Conservation (phyloP, 2,888 invertebrate genomes). For the Andrena chrysosceles region DNA sequence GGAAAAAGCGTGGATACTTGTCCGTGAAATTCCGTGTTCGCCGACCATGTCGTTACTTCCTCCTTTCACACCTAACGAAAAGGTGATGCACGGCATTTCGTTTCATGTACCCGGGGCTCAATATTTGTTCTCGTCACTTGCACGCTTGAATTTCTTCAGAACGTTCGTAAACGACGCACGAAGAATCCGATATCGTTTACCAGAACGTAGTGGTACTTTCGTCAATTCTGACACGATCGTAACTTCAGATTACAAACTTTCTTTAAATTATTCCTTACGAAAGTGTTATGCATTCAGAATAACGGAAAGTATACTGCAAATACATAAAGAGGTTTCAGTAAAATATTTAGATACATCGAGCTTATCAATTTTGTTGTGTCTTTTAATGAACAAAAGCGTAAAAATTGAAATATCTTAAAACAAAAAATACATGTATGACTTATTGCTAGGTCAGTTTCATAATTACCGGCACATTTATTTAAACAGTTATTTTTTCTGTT, state of each 20-base stretch:
- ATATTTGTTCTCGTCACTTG: conserved; percentile 69
- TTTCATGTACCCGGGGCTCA: conserved; percentile 65
- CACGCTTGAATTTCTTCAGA: conserved; percentile 45
- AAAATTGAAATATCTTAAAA: too few species aligned
- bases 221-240: neutral
- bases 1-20: conserved; percentile 55
- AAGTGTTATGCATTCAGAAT: neutral
- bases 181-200: neutral
- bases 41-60: conserved; percentile 71
- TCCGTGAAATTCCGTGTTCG: conserved; percentile 67
- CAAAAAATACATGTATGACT: too few species aligned
- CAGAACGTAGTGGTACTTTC: neutral
- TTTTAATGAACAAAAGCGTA: too few species aligned
- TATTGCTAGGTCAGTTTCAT: too few species aligned
- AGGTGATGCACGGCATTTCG: conserved; percentile 64
- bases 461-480: too few species aligned
- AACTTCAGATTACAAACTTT: neutral
- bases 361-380: too few species aligned
- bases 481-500: too few species aligned
- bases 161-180: conserved; percentile 23
- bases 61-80: conserved; percentile 71
- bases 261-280: neutral
- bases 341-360: too few species aligned
- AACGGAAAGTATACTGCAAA: neutral
- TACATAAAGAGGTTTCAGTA: too few species aligned